A percentile compares a stretch with the other conserved stretches of the same genome.
These are phyloP conservation scores for Xyrauchen texanus DNA, from an alignment of 2,113 vertebrate species.

Conservation along the genomic window DNA sequence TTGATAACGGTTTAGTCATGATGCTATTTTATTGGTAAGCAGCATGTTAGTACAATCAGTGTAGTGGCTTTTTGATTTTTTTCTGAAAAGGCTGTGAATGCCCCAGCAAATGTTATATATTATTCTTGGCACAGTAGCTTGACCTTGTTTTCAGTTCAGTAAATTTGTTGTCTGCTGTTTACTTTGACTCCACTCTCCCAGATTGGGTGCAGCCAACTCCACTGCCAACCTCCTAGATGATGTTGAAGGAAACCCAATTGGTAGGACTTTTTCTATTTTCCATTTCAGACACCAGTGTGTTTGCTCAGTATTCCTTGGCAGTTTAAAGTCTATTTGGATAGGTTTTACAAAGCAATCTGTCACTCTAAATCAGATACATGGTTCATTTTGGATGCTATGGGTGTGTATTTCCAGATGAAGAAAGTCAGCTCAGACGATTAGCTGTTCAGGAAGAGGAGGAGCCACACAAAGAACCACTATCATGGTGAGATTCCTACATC, in stretches of 20 bases:
- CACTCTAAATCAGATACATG: background rate
- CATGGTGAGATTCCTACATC: slow-evolving; percentile 73
- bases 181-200: slow-evolving; percentile 64
- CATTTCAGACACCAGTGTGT: no score
- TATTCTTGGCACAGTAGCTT: background rate
- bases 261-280: slow-evolving; percentile 71
- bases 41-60: background rate
- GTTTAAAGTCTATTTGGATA: no score
- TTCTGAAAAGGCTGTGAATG: background rate
- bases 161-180: slow-evolving; percentile 31
- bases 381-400: background rate
- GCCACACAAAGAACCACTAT: slow-evolving; percentile 76
- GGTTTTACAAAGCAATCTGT: background rate
- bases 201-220: slow-evolving; percentile 86
- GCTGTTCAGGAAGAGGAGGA: slow-evolving; percentile 75
- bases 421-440: slow-evolving; percentile 75
- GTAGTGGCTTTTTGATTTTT: background rate
- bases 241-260: slow-evolving; percentile 85
- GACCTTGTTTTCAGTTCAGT: background rate
- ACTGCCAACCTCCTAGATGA: slow-evolving; percentile 94
- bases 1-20: no score
- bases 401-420: slow-evolving; percentile 80
- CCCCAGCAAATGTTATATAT: background rate
- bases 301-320: no score
- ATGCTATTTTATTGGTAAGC: no score